These are phyloP conservation scores for Dipus sagitta DNA, from an alignment of 2,797 vertebrate species.

Conservation along the genomic window DNA sequence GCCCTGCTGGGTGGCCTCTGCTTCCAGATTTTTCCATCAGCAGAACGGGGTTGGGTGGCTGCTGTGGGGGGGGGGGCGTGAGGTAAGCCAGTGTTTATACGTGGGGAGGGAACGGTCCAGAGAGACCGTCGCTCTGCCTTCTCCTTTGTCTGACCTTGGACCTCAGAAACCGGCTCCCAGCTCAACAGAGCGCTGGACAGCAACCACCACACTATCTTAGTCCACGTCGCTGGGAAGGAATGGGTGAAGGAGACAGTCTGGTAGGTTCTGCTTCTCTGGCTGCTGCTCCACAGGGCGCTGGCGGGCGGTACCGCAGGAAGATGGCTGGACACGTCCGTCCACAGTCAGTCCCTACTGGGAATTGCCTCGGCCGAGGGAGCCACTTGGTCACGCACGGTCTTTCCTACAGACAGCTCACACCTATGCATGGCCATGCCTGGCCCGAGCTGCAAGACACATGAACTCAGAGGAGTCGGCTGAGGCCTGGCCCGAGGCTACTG, in stretches of 20 bases:
- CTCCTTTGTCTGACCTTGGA: background rate
- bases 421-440: too few species aligned
- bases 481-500: background rate
- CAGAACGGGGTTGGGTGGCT: background rate
- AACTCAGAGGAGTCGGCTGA: background rate
- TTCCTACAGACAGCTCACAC: too few species aligned
- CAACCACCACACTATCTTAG: rapidly evolving
- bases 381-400: background rate
- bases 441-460: background rate
- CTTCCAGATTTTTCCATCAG: background rate
- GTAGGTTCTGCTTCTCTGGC: background rate
- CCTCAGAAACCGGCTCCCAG: background rate
- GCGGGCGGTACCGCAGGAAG: background rate
- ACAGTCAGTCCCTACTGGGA: background rate
- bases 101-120: too few species aligned
- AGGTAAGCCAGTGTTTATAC: background rate
- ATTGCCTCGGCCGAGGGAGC: background rate
- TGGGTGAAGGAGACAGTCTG: rapidly evolving
- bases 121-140: background rate
- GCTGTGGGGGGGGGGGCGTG: background rate
- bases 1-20: too few species aligned
- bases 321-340: background rate
- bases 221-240: background rate
- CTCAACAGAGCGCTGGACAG: rapidly evolving
- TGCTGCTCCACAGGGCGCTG: rapidly evolving